Evolutionary conservation across 2,888 invertebrate genomes (phyloP), one percentile per base, ranked within the genome.

Genomic region (Ceratothoa steindachneri): DNA sequence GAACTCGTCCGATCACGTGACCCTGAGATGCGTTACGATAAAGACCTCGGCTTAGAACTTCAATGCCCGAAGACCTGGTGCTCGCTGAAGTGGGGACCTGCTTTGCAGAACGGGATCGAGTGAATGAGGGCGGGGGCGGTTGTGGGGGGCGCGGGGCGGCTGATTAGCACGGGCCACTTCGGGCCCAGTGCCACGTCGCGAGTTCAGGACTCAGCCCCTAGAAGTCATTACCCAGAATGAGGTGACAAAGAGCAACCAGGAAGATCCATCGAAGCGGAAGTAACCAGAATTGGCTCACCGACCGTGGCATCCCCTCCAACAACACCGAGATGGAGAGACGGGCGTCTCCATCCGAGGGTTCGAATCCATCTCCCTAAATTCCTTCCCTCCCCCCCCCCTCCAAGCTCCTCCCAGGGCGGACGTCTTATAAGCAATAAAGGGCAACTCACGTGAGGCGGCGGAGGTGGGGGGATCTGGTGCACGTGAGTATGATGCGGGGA

Each of bases 1-100:
- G 66, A 68, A 77, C 71, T n/a, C 77, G 70, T n/a, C 77, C 77
- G 27, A 77, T 27, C n/a, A 73, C 77, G 28, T 77, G 77, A 30
- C 77, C 77, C 53, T 77, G 77, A 12, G 71, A 65, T 7, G 73
- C 69, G 2, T 72, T 73, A 30, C 77, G 73, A 28, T 77, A 77
- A 15, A 77, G 55, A 31, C 77, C 77, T n/a, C 77, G 73, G 5
- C 77, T 73, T 27, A 77, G 51, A 71, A 77, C 73, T 51, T 74
- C 77, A 24, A 77, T 69, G 52, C 74, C 69, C 15, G 69, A 71
- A 28, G 69, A 69, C 19, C 77, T 69, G 29, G 72, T 72, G 12
- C 71, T 68, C 15, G 70, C 71, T 15, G 30, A 67, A 29, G 30
- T 67, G n/a, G 30, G 29, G 12, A 22, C 67, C 30, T 29, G 30